Percentiles rank a stretch among this genome's conserved stretches.
These are phyloP conservation scores for Oxyura jamaicensis DNA, from an alignment of 2,113 vertebrate species.

Conservation along the genomic window DNA sequence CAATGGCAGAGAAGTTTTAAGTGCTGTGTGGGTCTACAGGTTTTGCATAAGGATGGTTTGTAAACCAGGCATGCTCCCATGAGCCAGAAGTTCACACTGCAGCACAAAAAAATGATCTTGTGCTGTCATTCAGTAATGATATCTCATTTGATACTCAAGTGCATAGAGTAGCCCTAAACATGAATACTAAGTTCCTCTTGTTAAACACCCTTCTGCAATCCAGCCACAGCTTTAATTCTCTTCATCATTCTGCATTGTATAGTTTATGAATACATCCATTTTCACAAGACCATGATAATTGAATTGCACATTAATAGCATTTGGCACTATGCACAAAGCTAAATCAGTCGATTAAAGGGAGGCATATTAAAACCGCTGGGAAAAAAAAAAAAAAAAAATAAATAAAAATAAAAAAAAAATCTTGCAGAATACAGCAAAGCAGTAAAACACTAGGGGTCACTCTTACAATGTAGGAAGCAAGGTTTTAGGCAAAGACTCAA, in stretches of 20 bases:
- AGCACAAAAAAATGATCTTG: constrained; percentile 12
- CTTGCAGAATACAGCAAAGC: constrained; percentile 33
- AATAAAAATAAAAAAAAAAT: background rate
- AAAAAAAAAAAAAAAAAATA: background rate
- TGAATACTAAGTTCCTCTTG: constrained; percentile 50
- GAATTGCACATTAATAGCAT: constrained; percentile 61
- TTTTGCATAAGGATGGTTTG: constrained; percentile 8
- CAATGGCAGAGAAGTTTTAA: constrained; percentile 13
- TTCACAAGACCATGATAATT: constrained; percentile 59
- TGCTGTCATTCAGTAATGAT: constrained; percentile 57
- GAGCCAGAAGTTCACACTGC: background rate
- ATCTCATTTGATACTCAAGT: constrained; percentile 58
- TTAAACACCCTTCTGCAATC: constrained; percentile 32
- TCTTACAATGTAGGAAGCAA: constrained; percentile 73
- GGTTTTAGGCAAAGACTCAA: background rate
- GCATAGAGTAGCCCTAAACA: constrained; percentile 30
- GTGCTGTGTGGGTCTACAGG: background rate
- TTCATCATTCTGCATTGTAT: constrained; percentile 54
- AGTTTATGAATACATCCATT: constrained; percentile 61
- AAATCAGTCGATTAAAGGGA: constrained; percentile 50
- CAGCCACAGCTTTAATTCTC: constrained; percentile 55
- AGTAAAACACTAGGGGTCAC: constrained; percentile 83
- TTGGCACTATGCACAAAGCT: constrained; percentile 44
- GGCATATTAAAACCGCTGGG: constrained; percentile 27
- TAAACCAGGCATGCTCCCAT: background rate